Conservation (phyloP, 2,888 invertebrate species). For the Loripinus fragilis region DNA sequence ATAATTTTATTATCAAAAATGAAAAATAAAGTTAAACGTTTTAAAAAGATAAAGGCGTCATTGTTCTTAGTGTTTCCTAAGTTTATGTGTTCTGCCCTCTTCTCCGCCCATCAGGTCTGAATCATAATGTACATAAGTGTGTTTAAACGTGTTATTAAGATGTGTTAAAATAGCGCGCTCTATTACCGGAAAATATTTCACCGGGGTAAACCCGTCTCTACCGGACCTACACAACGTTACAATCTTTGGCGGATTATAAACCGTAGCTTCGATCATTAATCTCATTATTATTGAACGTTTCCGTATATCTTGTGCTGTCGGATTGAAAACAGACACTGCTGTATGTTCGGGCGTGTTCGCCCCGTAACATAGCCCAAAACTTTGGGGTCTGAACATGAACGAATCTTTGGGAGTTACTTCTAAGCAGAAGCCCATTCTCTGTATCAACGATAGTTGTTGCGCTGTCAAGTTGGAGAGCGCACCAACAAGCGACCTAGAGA, state of each 20-base stretch:
- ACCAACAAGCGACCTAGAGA: slow-evolving; percentile 33
- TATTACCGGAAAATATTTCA: slow-evolving; percentile 65
- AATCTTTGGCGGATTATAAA: slow-evolving; percentile 54
- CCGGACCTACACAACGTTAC: slow-evolving; percentile 77
- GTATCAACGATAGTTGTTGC: slow-evolving; percentile 61
- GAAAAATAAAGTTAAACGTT: too few species aligned
- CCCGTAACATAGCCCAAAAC: slow-evolving; percentile 71
- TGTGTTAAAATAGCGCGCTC: slow-evolving; percentile 66
- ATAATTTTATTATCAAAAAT: too few species aligned
- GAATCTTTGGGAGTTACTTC: slow-evolving; percentile 62
- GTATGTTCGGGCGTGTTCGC: slow-evolving; percentile 65
- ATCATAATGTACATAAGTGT: slow-evolving; percentile 69
- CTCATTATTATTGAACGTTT: slow-evolving; percentile 54
- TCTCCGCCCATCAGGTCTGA: slow-evolving; percentile 72
- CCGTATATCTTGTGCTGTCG: slow-evolving; percentile 57
- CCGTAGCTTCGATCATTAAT: slow-evolving; percentile 51
- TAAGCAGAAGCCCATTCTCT: slow-evolving; percentile 71
- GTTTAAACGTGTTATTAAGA: slow-evolving; percentile 51
- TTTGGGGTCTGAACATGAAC: slow-evolving; percentile 29
- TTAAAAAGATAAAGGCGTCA: too few species aligned
- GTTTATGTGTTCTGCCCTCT: slow-evolving; percentile 67
- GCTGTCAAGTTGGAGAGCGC: slow-evolving; percentile 51
- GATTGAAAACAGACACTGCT: slow-evolving; percentile 63
- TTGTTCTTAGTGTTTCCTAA: too few species aligned
- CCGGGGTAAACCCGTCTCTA: slow-evolving; percentile 79